Evolutionary conservation across 2,113 vertebrate genomes (phyloP).

Genomic region (Merops nubicus): DNA sequence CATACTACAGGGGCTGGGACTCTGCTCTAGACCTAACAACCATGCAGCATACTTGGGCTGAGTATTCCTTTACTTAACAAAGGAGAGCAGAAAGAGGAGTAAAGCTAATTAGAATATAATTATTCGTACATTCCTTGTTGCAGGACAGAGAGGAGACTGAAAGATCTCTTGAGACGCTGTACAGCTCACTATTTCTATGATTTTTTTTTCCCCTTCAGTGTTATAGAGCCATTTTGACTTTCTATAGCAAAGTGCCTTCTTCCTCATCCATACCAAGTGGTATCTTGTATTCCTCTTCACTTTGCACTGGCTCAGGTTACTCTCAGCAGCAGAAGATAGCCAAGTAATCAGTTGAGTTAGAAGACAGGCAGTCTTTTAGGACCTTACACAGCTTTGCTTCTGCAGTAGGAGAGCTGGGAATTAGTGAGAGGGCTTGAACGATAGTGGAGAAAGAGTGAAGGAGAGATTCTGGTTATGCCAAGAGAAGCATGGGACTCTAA

Average conservation of each 20-base stretch:
- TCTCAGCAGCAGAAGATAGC: not conserved
- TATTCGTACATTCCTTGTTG: not conserved
- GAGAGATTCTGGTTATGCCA: not conserved
- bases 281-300: not conserved
- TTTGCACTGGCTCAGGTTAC: not conserved
- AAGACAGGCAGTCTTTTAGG: not conserved
- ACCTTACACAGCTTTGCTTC: not conserved
- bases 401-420: not conserved
- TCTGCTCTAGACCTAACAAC: not conserved
- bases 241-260: not conserved
- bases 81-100: not conserved
- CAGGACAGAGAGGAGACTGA: not conserved
- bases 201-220: not conserved
- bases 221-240: not conserved
- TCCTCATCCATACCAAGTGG: not conserved
- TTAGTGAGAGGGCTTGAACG: not conserved
- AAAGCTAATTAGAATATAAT: not conserved
- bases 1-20: not conserved
- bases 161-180: not conserved
- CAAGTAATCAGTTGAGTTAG: not conserved
- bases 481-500: not conserved
- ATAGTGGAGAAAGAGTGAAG: not conserved
- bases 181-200: not conserved
- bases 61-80: not conserved
- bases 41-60: not conserved